Conservation (phyloP, 2,888 invertebrate genomes). For the Alentia gelatinosa region DNA sequence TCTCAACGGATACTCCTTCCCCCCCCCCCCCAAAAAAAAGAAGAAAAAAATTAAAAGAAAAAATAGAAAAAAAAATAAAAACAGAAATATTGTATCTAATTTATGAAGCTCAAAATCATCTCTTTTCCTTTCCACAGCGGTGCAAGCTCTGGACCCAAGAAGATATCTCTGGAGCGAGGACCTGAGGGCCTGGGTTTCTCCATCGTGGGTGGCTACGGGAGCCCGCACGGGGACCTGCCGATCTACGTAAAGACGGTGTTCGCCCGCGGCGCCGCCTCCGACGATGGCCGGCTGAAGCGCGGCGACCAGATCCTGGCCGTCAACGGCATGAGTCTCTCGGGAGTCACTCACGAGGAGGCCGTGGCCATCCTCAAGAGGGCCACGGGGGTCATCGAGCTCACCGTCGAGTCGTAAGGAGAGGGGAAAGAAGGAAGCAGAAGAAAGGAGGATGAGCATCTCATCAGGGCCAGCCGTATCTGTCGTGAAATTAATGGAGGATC, state of each 20-base stretch:
- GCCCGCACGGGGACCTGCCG: slow-evolving; percentile 83
- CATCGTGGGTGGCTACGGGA: slow-evolving; percentile 83
- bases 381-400: slow-evolving; percentile 82
- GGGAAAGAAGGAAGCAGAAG: background rate
- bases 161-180: slow-evolving; percentile 81
- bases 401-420: slow-evolving; percentile 74
- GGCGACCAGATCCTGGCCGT: slow-evolving; percentile 95
- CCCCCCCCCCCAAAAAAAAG: too few species aligned
- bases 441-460: background rate
- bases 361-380: slow-evolving; percentile 90
- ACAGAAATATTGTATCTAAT: background rate
- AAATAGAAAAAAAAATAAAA: too few species aligned
- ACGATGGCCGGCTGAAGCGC: slow-evolving; percentile 92
- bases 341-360: slow-evolving; percentile 87
- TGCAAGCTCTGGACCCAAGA: slow-evolving; percentile 50
- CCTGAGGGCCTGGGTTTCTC: slow-evolving; percentile 83
- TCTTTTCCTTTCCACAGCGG: background rate
- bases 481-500: too few species aligned
- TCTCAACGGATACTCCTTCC: too few species aligned
- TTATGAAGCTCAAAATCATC: background rate
- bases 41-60: too few species aligned
- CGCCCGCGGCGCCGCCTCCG: slow-evolving; percentile 90
- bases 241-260: slow-evolving; percentile 82
- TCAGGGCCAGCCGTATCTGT: too few species aligned
- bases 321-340: slow-evolving; percentile 88